phyloP scores from a whole-genome alignment of 2,113 vertebrate genomes.

The Ophthalmolycus amberensis region DNA sequence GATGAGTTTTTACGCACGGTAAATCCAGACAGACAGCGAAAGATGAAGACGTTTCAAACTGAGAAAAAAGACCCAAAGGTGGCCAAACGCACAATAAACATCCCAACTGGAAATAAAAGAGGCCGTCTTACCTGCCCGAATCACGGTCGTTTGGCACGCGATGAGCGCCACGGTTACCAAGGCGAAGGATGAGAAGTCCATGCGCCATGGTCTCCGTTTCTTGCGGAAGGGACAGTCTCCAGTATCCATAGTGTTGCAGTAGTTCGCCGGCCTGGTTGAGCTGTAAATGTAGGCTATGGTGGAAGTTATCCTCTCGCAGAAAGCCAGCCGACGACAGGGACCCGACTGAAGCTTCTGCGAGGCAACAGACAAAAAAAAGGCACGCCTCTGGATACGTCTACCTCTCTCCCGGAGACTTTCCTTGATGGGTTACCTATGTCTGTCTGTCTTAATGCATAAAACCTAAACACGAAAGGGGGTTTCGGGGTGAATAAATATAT shows the following conservation, averaged over 20 bases:
- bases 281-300: conserved; percentile 66
- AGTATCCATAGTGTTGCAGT: conserved; percentile 83
- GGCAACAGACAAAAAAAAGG: conserved; percentile 59
- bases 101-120: not conserved
- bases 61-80: not conserved
- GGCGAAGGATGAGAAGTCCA: conserved; percentile 76
- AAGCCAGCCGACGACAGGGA: conserved; percentile 73
- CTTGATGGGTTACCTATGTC: conserved; percentile 64
- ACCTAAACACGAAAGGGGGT: conserved; percentile 60
- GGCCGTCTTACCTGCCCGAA: conserved; percentile 80
- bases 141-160: conserved; percentile 75
- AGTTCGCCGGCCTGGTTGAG: conserved; percentile 59
- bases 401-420: conserved; percentile 63
- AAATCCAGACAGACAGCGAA: not conserved
- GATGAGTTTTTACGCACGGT: conserved; percentile 20
- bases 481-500: conserved; percentile 76
- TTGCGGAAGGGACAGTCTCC: conserved; percentile 77
- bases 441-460: conserved; percentile 67
- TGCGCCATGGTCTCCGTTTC: conserved; percentile 83
- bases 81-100: not conserved
- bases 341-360: conserved; percentile 75
- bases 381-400: conserved; percentile 75
- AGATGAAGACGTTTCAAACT: not conserved
- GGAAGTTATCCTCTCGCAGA: conserved; percentile 77
- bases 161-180: conserved; percentile 73